Percentiles rank a stretch among this genome's conserved stretches.
Evolutionary conservation across 2,888 invertebrate genomes (phyloP).

Genomic region (Timema cristinae): DNA sequence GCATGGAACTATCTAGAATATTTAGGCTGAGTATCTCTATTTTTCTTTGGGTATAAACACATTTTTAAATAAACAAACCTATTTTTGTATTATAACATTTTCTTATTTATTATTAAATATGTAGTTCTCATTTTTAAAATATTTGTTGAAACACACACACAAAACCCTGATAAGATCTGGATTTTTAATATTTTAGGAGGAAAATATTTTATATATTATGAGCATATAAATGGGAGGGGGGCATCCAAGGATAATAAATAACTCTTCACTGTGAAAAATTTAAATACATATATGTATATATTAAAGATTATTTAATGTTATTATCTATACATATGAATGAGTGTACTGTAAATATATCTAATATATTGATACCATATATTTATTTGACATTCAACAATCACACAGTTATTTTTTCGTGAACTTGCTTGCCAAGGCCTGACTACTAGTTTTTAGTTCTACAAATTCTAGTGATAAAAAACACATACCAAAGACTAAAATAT

Average conservation of each 20-base stretch:
- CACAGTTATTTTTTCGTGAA: neutral
- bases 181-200: conserved; percentile 31
- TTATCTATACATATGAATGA: conserved; percentile 26
- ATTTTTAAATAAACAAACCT: conserved; percentile 34
- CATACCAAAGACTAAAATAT: neutral
- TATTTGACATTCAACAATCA: conserved; percentile 14
- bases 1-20: conserved; percentile 35
- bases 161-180: conserved; percentile 35
- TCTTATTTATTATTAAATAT: conserved; percentile 25
- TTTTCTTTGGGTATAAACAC: conserved; percentile 35
- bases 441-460: neutral
- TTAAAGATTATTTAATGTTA: conserved; percentile 26
- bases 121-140: conserved; percentile 31
- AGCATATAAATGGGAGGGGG: conserved; percentile 29
- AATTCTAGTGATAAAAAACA: neutral
- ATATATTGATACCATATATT: conserved; percentile 29
- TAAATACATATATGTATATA: conserved; percentile 28
- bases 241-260: conserved; percentile 23
- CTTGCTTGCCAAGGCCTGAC: conserved; percentile 6
- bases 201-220: conserved; percentile 30
- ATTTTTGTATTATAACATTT: conserved; percentile 27
- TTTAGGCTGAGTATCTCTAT: conserved; percentile 34
- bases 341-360: conserved; percentile 27
- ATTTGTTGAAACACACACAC: conserved; percentile 33
- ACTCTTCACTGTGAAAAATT: conserved; percentile 28